Percentiles rank a stretch among this genome's conserved stretches.
phyloP scores from a whole-genome alignment of 2,113 vertebrate species.

The Arenaria interpres region DNA sequence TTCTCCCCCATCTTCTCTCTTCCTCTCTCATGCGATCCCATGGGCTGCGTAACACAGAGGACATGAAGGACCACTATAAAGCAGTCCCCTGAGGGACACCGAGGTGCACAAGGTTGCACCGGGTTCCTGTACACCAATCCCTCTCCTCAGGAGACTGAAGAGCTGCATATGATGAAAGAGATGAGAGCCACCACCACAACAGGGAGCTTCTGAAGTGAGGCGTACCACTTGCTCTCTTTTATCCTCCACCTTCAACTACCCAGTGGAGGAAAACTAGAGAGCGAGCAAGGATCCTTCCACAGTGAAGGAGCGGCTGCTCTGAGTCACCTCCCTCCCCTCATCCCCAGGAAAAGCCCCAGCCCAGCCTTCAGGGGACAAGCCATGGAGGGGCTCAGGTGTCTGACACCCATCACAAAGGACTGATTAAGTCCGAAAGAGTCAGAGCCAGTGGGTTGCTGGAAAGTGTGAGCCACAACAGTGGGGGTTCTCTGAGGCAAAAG shows the following conservation, averaged over 20 bases:
- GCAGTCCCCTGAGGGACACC: neutral
- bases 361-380: neutral
- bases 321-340: constrained; percentile 4
- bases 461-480: constrained; percentile 34
- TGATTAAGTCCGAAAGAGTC: constrained; percentile 48
- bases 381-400: neutral
- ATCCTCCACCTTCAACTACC: neutral
- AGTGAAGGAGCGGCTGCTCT: neutral
- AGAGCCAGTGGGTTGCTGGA: constrained; percentile 59
- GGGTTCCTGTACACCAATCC: neutral
- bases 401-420: neutral
- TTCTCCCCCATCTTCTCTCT: neutral
- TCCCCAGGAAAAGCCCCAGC: constrained; percentile 16
- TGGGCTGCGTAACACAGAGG: neutral
- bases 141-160: neutral
- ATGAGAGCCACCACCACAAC: neutral
- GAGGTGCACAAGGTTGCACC: neutral
- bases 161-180: neutral
- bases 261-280: neutral
- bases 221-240: neutral
- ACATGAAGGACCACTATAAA: neutral
- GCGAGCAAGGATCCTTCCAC: neutral
- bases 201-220: neutral
- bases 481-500: neutral
- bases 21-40: neutral